phyloP scores from a whole-genome alignment of 2,888 invertebrate species.

The Spatulosminthurus flaviceps region DNA sequence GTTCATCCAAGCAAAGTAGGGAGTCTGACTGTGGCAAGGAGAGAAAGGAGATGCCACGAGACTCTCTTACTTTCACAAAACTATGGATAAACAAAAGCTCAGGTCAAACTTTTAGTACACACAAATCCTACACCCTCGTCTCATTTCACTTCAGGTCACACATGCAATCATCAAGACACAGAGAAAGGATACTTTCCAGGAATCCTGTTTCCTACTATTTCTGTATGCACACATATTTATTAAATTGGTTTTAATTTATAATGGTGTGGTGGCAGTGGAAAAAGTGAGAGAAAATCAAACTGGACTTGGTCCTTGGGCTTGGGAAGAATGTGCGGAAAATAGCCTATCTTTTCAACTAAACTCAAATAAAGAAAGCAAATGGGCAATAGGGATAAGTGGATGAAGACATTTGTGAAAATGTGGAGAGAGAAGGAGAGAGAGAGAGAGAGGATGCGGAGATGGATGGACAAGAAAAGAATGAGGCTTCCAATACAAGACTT shows the following conservation, averaged over 20 bases:
- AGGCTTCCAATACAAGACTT: background rate
- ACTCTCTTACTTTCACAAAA: background rate
- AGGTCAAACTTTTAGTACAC: slow-evolving; percentile 31
- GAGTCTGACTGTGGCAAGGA: too few species aligned
- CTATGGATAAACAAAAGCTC: slow-evolving; percentile 40
- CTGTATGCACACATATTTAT: too few species aligned
- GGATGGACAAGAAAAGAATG: slow-evolving; percentile 42
- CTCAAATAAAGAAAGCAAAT: slow-evolving; percentile 46
- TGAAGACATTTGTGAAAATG: slow-evolving; percentile 49
- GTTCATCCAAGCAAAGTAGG: too few species aligned
- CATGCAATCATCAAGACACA: background rate
- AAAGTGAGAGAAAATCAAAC: slow-evolving; percentile 18
- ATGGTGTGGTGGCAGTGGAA: slow-evolving; percentile 27
- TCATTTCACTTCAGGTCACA: slow-evolving; percentile 19
- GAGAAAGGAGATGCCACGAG: slow-evolving; percentile 26
- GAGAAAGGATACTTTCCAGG: too few species aligned
- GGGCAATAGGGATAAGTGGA: slow-evolving; percentile 51
- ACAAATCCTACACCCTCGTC: background rate
- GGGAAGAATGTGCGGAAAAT: slow-evolving; percentile 33
- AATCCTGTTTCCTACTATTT: too few species aligned
- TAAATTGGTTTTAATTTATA: slow-evolving; percentile 28
- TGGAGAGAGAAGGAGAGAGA: slow-evolving; percentile 42
- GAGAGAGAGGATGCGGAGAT: slow-evolving; percentile 50
- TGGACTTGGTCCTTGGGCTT: background rate
- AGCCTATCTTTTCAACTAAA: slow-evolving; percentile 20